Base-by-base conservation (phyloP, 2,888 invertebrate species). In the Saturnia pavonia region DNA sequence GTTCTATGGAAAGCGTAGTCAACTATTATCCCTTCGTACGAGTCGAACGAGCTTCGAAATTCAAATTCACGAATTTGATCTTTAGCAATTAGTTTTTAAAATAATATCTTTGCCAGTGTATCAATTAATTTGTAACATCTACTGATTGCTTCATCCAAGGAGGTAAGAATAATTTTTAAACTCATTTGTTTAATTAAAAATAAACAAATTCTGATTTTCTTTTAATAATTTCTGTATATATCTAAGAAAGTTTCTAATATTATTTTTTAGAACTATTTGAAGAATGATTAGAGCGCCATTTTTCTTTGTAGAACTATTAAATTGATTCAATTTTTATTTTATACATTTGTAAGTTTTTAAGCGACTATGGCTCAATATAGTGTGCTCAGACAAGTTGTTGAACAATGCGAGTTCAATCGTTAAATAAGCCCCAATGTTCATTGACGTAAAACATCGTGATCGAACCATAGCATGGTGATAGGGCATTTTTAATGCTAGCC, bases 1-100 rank as follows among this genome's bases (percentile, higher is more conserved):
- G 73, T 65, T 70, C 75, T 73, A 74, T 60, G 72, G 72, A 72
- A 68, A 73, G 73, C 82, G 82, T 82, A 89, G 89, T 89, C 81
- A 83, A 80, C 72, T 69, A 75, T 75, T 69, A 76, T 77, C 78
- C 82, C 82, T 78, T 75, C 77, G 71, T 69, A 77, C 79, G 76
- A 78, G 74, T 73, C 76, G 76, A 82, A 77, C 78, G 75, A 72
- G 51, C 60, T 77, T 75, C 71, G n/a, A 72, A 72, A 73, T 75
- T 74, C 40, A 68, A 76, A 72, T 60, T 51, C 65, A 69, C 25
- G 60, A 25, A 73, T 74, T 67, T 60, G 69, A 73, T 42, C 70
- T 75, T 71, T 67, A 70, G 73, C 72, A 67, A 71, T 45, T 34
- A 22, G 27, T 67, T 42, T 43, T 25, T 25, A 43, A 75, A 72